Conservation (phyloP, 2,113 vertebrate genomes). For the Tor tambroides region DNA sequence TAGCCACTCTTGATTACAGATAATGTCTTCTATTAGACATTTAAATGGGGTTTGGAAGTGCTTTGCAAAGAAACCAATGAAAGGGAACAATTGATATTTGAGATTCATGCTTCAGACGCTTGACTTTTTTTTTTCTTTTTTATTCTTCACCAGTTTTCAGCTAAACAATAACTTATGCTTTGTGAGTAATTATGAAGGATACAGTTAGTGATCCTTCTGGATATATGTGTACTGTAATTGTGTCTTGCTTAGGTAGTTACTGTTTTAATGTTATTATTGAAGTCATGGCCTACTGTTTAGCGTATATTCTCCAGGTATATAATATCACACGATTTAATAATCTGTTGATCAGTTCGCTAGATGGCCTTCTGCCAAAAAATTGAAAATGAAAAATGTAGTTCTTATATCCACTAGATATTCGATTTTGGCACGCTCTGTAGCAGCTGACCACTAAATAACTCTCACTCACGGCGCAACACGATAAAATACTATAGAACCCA, state of each 20-base stretch:
- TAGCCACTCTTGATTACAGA: constrained; percentile 45
- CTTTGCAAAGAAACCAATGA: constrained; percentile 45
- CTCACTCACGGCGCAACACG: too few relatives aligned
- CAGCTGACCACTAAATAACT: too few relatives aligned
- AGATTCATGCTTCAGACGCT: constrained; percentile 8
- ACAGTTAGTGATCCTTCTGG: neutral
- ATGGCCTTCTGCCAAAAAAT: too few relatives aligned
- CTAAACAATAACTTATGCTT: constrained; percentile 23
- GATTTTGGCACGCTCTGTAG: too few relatives aligned
- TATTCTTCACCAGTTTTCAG: neutral
- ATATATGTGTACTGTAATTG: neutral
- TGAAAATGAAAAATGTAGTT: too few relatives aligned
- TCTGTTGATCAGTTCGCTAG: too few relatives aligned
- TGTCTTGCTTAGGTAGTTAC: neutral
- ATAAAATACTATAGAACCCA: too few relatives aligned
- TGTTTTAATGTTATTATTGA: neutral
- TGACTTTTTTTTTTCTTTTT: neutral
- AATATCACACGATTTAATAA: neutral
- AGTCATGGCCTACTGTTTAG: neutral
- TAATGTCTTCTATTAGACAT: constrained; percentile 50
- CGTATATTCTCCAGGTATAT: neutral
- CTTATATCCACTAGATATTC: too few relatives aligned
- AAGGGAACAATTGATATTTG: constrained; percentile 57
- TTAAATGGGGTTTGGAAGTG: constrained; percentile 52
- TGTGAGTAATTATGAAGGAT: constrained; percentile 5